These are phyloP conservation scores for Florisuga fusca DNA, from an alignment of 2,797 vertebrate species.

Conservation along the genomic window DNA sequence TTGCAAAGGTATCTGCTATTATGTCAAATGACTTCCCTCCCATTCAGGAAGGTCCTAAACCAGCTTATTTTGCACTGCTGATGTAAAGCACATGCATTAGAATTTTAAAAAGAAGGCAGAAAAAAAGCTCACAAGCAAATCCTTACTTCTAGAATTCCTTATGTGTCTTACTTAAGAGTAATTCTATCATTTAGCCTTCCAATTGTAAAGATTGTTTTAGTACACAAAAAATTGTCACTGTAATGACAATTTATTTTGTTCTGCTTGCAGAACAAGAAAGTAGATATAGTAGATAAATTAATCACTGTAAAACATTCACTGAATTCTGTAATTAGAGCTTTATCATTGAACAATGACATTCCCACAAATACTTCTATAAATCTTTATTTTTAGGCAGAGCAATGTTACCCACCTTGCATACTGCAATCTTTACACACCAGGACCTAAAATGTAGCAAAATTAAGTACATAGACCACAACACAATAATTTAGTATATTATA, in stretches of 20 bases:
- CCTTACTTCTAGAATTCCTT: not conserved
- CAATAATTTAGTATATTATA: not conserved
- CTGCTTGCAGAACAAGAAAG: not conserved
- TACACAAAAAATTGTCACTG: not conserved
- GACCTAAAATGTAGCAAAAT: not conserved
- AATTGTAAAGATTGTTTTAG: not conserved
- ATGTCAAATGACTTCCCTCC: not conserved
- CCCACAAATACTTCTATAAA: not conserved
- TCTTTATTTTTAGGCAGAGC: not conserved
- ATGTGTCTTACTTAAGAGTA: not conserved
- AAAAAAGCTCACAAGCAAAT: not conserved
- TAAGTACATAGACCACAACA: not conserved
- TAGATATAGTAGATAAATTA: not conserved
- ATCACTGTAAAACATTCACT: not conserved
- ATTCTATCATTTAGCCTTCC: slow-evolving; percentile 12
- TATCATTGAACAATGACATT: not conserved
- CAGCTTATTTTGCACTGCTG: not conserved
- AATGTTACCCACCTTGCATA: not conserved
- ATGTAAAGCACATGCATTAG: not conserved
- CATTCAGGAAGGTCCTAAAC: not conserved
- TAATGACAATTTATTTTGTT: not conserved
- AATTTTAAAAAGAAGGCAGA: not conserved
- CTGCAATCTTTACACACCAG: not conserved
- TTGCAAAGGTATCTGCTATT: slow-evolving; percentile 23
- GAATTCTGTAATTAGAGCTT: slow-evolving; percentile 19